These are phyloP conservation scores for Cygnus buccinator DNA, from an alignment of 2,113 vertebrate genomes.

Conservation along the genomic window DNA sequence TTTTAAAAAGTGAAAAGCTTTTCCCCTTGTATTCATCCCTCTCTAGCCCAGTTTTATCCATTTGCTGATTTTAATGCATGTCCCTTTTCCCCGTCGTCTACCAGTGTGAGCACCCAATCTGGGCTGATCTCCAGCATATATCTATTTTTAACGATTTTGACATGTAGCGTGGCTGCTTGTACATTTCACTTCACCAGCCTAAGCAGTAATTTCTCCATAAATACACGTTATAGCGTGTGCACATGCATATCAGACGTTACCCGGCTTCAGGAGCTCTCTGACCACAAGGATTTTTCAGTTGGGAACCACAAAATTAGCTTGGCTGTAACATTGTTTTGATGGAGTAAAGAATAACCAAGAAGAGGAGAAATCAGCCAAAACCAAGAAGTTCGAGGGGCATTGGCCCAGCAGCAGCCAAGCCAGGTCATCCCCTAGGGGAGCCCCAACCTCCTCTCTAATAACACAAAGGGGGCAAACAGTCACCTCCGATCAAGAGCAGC, in stretches of 20 bases:
- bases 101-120: neutral
- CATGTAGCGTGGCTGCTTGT: neutral
- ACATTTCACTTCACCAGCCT: neutral
- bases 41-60: neutral
- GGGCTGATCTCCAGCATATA: neutral
- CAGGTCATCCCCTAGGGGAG: neutral
- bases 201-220: neutral
- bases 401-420: neutral
- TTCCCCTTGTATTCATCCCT: neutral
- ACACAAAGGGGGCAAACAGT: neutral
- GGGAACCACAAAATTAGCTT: neutral
- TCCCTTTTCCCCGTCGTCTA: neutral
- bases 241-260: neutral
- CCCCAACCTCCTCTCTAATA: neutral
- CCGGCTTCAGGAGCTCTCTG: neutral
- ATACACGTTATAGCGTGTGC: neutral
- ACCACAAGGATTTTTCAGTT: neutral
- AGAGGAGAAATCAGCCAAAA: neutral
- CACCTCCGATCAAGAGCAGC: fast-evolving
- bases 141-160: neutral
- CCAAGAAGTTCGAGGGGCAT: neutral
- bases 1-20: neutral
- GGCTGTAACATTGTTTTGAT: neutral
- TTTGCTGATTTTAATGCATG: neutral
- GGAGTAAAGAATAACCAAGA: neutral